A percentile compares a stretch with the other conserved stretches of the same genome.
Conservation (phyloP, 64 coral and sea anemone species). For the Montipora efflorescens region DNA sequence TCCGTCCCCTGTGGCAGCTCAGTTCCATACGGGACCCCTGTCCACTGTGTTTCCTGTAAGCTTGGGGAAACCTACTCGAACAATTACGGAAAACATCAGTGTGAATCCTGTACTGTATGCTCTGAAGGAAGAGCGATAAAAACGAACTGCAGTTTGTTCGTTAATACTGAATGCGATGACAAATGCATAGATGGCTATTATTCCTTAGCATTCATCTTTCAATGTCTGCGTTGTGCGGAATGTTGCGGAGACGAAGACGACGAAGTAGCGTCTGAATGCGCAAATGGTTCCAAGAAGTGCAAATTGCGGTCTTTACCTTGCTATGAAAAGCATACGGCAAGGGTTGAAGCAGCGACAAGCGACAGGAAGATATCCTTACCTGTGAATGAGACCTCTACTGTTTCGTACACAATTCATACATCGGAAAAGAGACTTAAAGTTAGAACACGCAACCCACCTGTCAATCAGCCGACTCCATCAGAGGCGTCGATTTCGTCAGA, state of each 20-base stretch:
- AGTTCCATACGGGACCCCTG: neutral
- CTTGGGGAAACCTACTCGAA: conserved; percentile 25
- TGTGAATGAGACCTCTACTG: neutral
- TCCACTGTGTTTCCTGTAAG: conserved; percentile 28
- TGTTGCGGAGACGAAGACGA: conserved; percentile 38
- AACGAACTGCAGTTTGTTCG: conserved; percentile 29
- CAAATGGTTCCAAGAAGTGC: neutral
- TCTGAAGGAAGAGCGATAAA: conserved; percentile 6
- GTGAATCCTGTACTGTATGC: conserved; percentile 50
- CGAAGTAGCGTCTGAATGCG: conserved; percentile 1
- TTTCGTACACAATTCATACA: no score
- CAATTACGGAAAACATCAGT: neutral
- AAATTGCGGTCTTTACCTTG: neutral
- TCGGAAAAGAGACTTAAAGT: no score
- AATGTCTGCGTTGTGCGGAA: conserved; percentile 29
- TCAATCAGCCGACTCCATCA: no score
- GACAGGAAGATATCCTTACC: neutral
- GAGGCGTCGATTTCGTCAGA: no score
- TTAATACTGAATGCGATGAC: conserved; percentile 24
- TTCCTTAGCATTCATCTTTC: neutral
- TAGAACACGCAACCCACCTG: no score
- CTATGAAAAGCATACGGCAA: neutral
- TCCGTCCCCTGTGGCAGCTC: conserved; percentile 43
- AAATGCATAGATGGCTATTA: conserved; percentile 40
- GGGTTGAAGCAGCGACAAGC: neutral